Evolutionary conservation across 1,140 invertebrate genomes (phyloP).

Genomic region (Megalonaias nervosa): DNA sequence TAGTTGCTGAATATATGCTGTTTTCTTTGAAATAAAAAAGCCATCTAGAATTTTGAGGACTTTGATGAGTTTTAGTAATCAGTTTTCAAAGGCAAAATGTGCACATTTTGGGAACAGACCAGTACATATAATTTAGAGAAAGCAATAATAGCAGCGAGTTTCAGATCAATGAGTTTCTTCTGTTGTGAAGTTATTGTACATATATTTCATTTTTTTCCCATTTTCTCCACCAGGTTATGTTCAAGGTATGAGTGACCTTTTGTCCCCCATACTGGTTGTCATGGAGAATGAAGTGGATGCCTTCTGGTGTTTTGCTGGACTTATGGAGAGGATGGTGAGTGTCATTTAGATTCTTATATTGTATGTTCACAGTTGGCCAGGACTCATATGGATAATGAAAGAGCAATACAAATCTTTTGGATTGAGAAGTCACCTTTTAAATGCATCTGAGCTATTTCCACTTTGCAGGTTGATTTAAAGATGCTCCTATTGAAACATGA

Average conservation of each 20-base stretch:
- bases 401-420: not conserved
- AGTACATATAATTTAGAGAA: too few relatives aligned
- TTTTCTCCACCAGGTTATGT: slow-evolving; percentile 73
- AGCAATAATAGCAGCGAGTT: too few relatives aligned
- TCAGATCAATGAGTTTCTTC: too few relatives aligned
- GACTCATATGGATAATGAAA: not conserved
- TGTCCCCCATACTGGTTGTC: slow-evolving; percentile 93
- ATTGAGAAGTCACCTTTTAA: not conserved
- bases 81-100: too few relatives aligned
- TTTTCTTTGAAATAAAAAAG: too few relatives aligned
- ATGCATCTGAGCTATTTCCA: not conserved
- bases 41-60: too few relatives aligned
- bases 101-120: too few relatives aligned
- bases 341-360: too few relatives aligned
- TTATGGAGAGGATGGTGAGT: slow-evolving; percentile 95
- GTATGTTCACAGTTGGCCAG: not conserved
- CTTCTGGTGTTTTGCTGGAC: slow-evolving; percentile 99
- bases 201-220: too few relatives aligned
- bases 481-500: not conserved
- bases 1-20: too few relatives aligned
- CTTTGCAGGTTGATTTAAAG: not conserved
- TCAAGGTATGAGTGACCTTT: slow-evolving; percentile 95
- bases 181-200: too few relatives aligned
- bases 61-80: too few relatives aligned
- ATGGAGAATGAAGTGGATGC: slow-evolving; percentile 94